These are phyloP conservation scores for Sula dactylatra DNA, from an alignment of 2,113 vertebrate species.

Conservation along the genomic window DNA sequence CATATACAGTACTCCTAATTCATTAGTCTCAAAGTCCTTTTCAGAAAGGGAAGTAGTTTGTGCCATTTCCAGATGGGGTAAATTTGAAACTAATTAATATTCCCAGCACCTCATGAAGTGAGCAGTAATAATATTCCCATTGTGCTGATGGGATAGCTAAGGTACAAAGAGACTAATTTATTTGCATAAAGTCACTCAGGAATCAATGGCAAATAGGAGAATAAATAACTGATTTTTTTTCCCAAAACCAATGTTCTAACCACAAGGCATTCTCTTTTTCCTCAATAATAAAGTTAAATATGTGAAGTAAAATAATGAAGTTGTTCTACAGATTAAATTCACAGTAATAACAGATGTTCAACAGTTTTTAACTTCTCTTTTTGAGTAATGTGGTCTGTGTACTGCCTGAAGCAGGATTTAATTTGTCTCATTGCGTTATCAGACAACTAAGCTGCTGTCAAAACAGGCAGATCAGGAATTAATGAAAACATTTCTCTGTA, in stretches of 20 bases:
- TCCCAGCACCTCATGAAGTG: neutral
- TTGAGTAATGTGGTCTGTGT: slow-evolving; percentile 49
- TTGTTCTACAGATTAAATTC: slow-evolving; percentile 41
- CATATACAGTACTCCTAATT: neutral
- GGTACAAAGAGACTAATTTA: neutral
- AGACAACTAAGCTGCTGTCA: slow-evolving; percentile 55
- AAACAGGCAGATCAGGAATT: slow-evolving; percentile 58
- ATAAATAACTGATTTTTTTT: neutral
- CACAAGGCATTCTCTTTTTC: neutral
- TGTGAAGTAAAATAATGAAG: slow-evolving; percentile 36
- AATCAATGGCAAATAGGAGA: neutral
- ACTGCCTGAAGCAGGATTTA: slow-evolving; percentile 59
- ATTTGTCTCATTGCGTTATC: slow-evolving; percentile 50
- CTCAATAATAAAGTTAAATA: slow-evolving; percentile 18
- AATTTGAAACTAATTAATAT: neutral
- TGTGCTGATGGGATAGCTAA: neutral
- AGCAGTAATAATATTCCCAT: neutral
- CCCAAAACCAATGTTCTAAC: neutral
- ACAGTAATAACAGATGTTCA: slow-evolving; percentile 60
- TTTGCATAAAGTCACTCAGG: neutral
- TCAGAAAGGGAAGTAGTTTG: neutral
- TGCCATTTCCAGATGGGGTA: neutral
- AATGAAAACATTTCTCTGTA: slow-evolving; percentile 38
- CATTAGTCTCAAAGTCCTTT: neutral
- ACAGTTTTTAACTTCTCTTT: slow-evolving; percentile 59